Conservation (phyloP, 2,113 vertebrate species). For the Agapornis roseicollis region DNA sequence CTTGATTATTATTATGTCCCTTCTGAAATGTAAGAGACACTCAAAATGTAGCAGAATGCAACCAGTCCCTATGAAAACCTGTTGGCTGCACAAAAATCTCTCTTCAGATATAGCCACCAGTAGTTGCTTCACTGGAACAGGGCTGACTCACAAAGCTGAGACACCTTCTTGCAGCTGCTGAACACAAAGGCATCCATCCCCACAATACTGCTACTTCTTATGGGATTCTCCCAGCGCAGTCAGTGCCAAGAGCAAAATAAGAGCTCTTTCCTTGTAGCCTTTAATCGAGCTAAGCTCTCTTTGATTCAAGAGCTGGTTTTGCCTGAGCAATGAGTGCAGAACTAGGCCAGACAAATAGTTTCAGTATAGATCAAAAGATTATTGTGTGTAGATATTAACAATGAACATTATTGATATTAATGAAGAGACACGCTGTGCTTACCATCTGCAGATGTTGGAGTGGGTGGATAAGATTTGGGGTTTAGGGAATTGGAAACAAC, state of each 20-base stretch:
- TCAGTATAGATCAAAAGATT: not conserved
- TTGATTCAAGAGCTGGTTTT: not conserved
- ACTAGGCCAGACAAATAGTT: not conserved
- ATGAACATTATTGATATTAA: not conserved
- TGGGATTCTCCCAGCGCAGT: not conserved
- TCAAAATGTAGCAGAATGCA: not conserved
- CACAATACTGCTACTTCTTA: not conserved
- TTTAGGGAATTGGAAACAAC: constrained; percentile 17
- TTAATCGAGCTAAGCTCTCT: not conserved
- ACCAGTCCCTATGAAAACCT: not conserved
- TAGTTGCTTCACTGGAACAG: not conserved
- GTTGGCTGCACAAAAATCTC: not conserved
- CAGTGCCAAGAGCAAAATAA: not conserved
- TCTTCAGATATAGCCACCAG: not conserved
- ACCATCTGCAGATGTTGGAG: constrained; percentile 34
- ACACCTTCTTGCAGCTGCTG: not conserved
- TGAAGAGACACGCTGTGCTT: not conserved
- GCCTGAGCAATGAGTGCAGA: not conserved
- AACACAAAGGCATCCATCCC: not conserved
- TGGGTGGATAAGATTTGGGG: constrained; percentile 3
- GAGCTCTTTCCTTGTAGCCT: not conserved
- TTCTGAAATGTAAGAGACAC: not conserved
- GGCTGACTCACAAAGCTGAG: not conserved
- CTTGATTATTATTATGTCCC: not conserved
- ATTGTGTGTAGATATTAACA: not conserved